phyloP scores from a whole-genome alignment of 2,113 vertebrate species.

The Perca schrenkii region DNA sequence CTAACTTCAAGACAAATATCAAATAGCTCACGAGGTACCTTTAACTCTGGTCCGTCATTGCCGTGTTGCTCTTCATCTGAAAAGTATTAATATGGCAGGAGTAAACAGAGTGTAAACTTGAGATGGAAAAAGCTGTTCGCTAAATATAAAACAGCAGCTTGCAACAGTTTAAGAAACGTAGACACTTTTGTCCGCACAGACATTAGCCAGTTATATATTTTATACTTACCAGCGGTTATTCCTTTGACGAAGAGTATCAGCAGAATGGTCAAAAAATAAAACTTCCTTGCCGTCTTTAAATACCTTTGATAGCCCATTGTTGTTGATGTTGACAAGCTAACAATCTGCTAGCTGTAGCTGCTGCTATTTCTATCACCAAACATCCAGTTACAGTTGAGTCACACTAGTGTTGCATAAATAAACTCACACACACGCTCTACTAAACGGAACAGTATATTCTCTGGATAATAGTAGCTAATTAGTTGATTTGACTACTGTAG shows the following conservation, averaged over 20 bases:
- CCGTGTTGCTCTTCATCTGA: slow-evolving; percentile 74
- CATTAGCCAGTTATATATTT: not conserved
- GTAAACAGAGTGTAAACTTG: not conserved
- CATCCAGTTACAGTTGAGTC: slow-evolving; percentile 65
- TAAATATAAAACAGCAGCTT: slow-evolving; percentile 21
- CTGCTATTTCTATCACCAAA: slow-evolving; percentile 48
- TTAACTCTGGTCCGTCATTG: slow-evolving; percentile 72
- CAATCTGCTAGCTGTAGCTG: slow-evolving; percentile 69
- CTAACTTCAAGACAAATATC: not conserved
- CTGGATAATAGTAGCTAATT: not conserved
- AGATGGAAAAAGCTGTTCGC: not conserved
- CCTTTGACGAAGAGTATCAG: slow-evolving; percentile 55
- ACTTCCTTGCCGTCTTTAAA: slow-evolving; percentile 54
- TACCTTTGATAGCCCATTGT: slow-evolving; percentile 64
- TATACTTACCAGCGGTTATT: slow-evolving; percentile 77
- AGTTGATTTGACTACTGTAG: slow-evolving; percentile 14
- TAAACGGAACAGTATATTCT: not conserved
- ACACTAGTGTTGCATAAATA: slow-evolving; percentile 20
- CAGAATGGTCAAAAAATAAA: slow-evolving; percentile 65
- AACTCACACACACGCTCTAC: not conserved
- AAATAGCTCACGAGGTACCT: slow-evolving; percentile 53
- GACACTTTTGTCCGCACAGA: not conserved
- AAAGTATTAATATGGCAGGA: slow-evolving; percentile 35
- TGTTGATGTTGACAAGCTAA: slow-evolving; percentile 52
- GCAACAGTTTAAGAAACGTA: not conserved